These are phyloP conservation scores for Erebia palarica DNA, from an alignment of 2,888 invertebrate species.

Conservation along the genomic window DNA sequence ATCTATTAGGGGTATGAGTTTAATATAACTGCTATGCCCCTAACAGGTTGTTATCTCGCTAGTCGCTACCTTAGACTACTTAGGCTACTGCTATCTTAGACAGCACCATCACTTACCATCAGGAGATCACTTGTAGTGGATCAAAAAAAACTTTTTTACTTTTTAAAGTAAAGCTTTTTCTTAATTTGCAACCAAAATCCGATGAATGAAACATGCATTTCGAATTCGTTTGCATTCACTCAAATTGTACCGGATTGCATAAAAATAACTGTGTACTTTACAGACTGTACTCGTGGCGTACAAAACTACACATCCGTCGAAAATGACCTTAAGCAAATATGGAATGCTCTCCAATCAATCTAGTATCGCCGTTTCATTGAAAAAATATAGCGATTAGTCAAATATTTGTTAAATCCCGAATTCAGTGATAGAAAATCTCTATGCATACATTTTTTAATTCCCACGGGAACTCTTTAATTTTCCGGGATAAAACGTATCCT, in stretches of 20 bases:
- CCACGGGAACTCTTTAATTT: too few relatives aligned
- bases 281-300: slow-evolving; percentile 28
- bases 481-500: too few relatives aligned
- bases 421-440: neutral
- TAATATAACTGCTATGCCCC: too few relatives aligned
- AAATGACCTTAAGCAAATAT: slow-evolving; percentile 19
- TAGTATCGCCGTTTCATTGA: slow-evolving; percentile 5
- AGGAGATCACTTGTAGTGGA: too few relatives aligned
- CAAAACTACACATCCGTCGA: slow-evolving; percentile 12
- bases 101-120: too few relatives aligned
- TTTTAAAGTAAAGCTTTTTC: neutral
- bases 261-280: slow-evolving; percentile 5
- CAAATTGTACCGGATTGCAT: neutral
- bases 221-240: slow-evolving; percentile 4
- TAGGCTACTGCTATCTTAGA: too few relatives aligned
- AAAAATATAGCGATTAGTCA: slow-evolving; percentile 9
- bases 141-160: neutral
- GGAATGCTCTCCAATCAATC: slow-evolving; percentile 27
- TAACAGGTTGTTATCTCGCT: too few relatives aligned
- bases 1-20: too few relatives aligned
- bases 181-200: neutral
- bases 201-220: neutral
- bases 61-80: too few relatives aligned
- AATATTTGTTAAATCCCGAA: neutral
- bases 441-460: too few relatives aligned